phyloP scores from a whole-genome alignment of 2,113 vertebrate species.

The Aptenodytes forsteri region DNA sequence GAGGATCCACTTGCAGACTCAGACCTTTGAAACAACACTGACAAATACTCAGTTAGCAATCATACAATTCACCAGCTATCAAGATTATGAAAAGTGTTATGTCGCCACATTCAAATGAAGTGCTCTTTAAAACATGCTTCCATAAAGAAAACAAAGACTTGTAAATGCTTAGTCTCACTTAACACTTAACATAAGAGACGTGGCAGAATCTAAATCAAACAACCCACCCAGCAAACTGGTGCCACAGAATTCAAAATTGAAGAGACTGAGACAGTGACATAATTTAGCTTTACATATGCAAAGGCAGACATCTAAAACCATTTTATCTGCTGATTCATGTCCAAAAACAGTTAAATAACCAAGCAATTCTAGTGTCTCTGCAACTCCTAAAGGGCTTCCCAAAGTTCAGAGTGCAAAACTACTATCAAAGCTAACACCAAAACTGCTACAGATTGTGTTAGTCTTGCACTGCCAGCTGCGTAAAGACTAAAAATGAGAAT shows the following conservation, averaged over 20 bases:
- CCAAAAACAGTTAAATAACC: background rate
- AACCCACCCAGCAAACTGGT: background rate
- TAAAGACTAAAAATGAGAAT: background rate
- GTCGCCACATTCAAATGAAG: background rate
- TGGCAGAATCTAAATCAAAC: background rate
- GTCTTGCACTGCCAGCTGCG: background rate
- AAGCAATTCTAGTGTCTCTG: background rate
- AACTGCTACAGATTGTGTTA: background rate
- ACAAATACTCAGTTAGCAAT: rapidly evolving
- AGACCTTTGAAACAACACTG: background rate
- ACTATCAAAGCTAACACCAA: background rate
- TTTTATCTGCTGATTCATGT: background rate
- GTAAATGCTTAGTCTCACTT: background rate
- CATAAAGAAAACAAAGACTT: constrained; percentile 25
- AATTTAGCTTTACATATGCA: background rate
- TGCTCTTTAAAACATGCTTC: background rate
- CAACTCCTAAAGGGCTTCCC: background rate
- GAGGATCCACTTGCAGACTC: background rate
- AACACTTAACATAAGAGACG: background rate
- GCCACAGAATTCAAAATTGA: background rate
- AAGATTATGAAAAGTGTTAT: background rate
- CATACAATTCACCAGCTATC: background rate
- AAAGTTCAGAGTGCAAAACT: background rate
- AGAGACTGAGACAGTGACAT: background rate
- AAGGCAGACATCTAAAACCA: background rate